These are phyloP conservation scores for Belonocnema kinseyi DNA, from an alignment of 1,140 invertebrate genomes.

Conservation along the genomic window DNA sequence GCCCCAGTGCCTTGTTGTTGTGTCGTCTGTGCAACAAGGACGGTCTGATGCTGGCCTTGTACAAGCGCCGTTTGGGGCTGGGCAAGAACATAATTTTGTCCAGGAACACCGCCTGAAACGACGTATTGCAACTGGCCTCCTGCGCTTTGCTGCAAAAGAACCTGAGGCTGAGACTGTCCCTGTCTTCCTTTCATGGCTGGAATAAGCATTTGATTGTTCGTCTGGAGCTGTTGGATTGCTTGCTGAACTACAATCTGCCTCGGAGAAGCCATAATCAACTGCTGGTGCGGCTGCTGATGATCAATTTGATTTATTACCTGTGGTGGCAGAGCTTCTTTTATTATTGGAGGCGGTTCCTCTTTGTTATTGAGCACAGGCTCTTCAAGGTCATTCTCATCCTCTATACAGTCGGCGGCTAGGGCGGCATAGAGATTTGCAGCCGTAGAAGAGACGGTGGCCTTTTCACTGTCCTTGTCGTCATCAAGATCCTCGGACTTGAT, in stretches of 20 bases:
- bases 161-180: constrained; percentile 70
- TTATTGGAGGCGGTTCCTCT: constrained; percentile 57
- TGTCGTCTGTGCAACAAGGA: constrained; percentile 79
- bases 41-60: constrained; percentile 80
- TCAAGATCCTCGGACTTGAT: constrained; percentile 73
- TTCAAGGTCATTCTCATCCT: constrained; percentile 80
- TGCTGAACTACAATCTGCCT: constrained; percentile 74
- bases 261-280: constrained; percentile 70
- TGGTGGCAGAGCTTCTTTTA: constrained; percentile 60
- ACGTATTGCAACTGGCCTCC: constrained; percentile 76
- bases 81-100: constrained; percentile 80
- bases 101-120: constrained; percentile 75
- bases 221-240: constrained; percentile 76
- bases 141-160: constrained; percentile 69
- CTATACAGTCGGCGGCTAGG: constrained; percentile 82
- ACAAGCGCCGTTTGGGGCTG: constrained; percentile 79
- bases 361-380: constrained; percentile 57
- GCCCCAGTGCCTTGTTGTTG: constrained; percentile 80
- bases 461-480: constrained; percentile 72
- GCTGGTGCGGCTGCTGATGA: constrained; percentile 60
- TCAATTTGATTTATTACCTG: constrained; percentile 60
- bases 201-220: constrained; percentile 71
- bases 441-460: constrained; percentile 80
- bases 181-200: constrained; percentile 69
- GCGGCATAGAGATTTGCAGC: constrained; percentile 84